Evolutionary conservation across 2,113 vertebrate species (phyloP), one percentile per base, ranked within the genome.

Genomic region (Numida meleagris): DNA sequence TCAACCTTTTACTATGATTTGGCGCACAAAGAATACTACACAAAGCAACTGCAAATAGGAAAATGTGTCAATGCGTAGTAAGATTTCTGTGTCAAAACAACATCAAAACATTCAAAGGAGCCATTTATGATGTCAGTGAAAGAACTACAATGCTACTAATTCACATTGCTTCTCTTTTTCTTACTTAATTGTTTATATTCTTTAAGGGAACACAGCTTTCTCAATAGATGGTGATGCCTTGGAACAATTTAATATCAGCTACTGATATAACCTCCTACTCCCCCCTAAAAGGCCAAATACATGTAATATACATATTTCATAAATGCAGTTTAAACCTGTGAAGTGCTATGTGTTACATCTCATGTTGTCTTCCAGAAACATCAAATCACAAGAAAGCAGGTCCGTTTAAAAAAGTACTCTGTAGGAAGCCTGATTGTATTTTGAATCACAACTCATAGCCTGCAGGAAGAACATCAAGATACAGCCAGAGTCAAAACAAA

Each of bases 31-130:
- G 86, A 66, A 66, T 82, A 87, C 82, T 66, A 46, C 4, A 4
- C n/a, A 82, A 93, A 93, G 70, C 46, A 89, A 94, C 42, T 2
- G 42, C 78, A 94, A 85, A 91, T 59, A 96, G 45, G 79, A 96
- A 93, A 95, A 85, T 82, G 27, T 89, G 91, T 82, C 91, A 89
- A 91, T 34, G n/a, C 86, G 53, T 85, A 84, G 53, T 77, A 89
- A 85, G 84, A 92, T 88, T 94, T 77, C 67, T 77, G 24, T 93
- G 91, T 95, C 93, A 94, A 95, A 95, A 94, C 84, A 96, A 71
- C 82, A 94, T 89, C 84, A 91, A 89, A 96, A 91, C 59, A 91
- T 92, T 94, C 75, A 95, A 88, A 95, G 31, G 38, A 94, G 16
- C 29, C 67, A 82, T 89, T 96, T 95, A 86, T 88, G 63, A 92